phyloP scores from a whole-genome alignment of 23 tunicate species.

The Styela clava region DNA sequence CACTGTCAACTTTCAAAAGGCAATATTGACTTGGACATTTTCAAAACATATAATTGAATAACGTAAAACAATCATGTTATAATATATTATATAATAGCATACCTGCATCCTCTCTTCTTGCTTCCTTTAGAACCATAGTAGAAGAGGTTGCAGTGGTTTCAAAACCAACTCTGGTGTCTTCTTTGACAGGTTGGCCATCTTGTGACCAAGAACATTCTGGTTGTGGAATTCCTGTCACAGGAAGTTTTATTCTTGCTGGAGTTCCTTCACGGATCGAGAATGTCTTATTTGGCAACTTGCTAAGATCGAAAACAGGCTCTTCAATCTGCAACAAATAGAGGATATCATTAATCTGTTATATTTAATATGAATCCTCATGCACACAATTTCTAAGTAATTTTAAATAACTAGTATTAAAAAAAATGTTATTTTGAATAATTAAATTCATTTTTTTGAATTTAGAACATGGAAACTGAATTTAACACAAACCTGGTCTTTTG shows the following conservation, averaged over 20 bases:
- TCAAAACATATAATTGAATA: too few relatives aligned
- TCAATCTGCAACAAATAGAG: conserved; percentile 45
- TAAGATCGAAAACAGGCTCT: conserved; percentile 52
- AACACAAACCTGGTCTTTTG: conserved; percentile 71
- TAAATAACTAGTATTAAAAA: neutral
- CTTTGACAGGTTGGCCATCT: conserved; percentile 44
- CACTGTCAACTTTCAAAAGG: too few relatives aligned
- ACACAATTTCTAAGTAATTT: neutral
- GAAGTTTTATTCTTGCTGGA: conserved; percentile 70
- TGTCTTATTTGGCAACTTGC: conserved; percentile 53
- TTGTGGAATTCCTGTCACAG: conserved; percentile 64
- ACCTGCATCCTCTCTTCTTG: conserved; percentile 26
- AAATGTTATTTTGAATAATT: neutral
- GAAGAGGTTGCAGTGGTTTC: conserved; percentile 20
- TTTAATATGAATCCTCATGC: neutral
- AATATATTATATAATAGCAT: too few relatives aligned
- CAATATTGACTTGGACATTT: too few relatives aligned
- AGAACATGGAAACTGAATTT: too few relatives aligned
- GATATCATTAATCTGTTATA: neutral
- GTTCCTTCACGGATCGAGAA: conserved; percentile 72
- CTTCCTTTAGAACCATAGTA: conserved; percentile 15
- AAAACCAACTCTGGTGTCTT: conserved; percentile 3
- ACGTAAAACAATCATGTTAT: too few relatives aligned
- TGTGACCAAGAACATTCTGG: conserved; percentile 59
- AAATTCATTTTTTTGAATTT: neutral